These are phyloP conservation scores for Ailurus styani DNA, from an alignment of 2,113 vertebrate species.

Conservation along the genomic window DNA sequence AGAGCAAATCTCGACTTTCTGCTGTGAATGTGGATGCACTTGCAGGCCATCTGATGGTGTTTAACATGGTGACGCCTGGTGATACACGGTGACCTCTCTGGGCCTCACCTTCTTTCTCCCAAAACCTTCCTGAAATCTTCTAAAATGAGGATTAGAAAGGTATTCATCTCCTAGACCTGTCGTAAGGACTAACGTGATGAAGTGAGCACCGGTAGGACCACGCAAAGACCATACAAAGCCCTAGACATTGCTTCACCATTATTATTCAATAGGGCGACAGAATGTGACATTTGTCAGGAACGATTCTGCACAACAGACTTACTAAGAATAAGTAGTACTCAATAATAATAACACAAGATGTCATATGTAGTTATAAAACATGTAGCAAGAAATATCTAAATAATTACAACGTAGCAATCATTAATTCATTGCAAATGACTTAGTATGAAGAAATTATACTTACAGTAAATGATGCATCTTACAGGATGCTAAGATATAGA, in stretches of 20 bases:
- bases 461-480: not conserved
- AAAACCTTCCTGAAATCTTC: not conserved
- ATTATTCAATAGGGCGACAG: not conserved
- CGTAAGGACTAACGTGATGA: not conserved
- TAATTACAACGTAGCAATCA: not conserved
- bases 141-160: not conserved
- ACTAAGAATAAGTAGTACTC: not conserved
- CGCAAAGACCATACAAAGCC: accelerated
- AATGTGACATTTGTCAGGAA: too few species aligned
- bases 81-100: not conserved
- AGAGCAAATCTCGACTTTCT: not conserved
- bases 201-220: too few species aligned
- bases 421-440: not conserved
- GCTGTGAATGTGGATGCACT: too few species aligned
- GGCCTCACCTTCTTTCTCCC: not conserved
- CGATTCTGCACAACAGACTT: not conserved
- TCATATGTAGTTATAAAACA: not conserved
- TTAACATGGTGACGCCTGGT: too few species aligned
- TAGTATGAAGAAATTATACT: not conserved
- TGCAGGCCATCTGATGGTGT: accelerated
- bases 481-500: not conserved
- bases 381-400: too few species aligned
- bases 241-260: not conserved
- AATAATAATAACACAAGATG: not conserved
- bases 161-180: not conserved